A percentile compares a stretch with the other conserved stretches of the same genome.
These are phyloP conservation scores for Plodia interpunctella DNA, from an alignment of 1,140 invertebrate species.

Conservation along the genomic window DNA sequence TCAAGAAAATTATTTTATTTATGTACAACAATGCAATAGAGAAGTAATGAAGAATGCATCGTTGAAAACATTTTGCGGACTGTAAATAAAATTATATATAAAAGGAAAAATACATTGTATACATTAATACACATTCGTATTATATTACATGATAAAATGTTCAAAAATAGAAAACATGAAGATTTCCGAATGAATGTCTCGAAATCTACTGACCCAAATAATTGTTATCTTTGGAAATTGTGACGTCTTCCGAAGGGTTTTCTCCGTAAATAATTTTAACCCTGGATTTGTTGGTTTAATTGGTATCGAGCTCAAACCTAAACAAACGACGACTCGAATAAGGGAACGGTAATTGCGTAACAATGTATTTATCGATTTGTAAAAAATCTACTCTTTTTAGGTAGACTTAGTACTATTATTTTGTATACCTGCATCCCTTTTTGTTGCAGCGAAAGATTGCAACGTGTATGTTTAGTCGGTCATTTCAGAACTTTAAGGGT, in stretches of 20 bases:
- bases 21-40: too few species aligned
- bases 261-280: not conserved
- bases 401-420: too few species aligned
- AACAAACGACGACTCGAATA: not conserved
- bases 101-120: not conserved
- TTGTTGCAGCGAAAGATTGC: too few species aligned
- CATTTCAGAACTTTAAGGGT: too few species aligned
- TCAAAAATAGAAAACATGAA: not conserved
- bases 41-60: too few species aligned
- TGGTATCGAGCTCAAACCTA: not conserved
- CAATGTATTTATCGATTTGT: not conserved
- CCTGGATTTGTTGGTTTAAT: conserved; percentile 2
- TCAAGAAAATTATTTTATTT: not conserved
- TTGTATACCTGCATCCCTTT: too few species aligned
- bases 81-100: too few species aligned
- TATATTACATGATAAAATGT: too few species aligned
- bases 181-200: not conserved
- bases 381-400: not conserved
- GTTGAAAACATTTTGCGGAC: too few species aligned
- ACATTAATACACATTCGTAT: too few species aligned
- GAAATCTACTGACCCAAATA: not conserved
- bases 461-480: too few species aligned
- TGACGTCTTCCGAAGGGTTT: not conserved
- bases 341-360: not conserved
- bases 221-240: not conserved